Conservation (phyloP, 1,140 invertebrate genomes). For the Drosophila sproati region DNA sequence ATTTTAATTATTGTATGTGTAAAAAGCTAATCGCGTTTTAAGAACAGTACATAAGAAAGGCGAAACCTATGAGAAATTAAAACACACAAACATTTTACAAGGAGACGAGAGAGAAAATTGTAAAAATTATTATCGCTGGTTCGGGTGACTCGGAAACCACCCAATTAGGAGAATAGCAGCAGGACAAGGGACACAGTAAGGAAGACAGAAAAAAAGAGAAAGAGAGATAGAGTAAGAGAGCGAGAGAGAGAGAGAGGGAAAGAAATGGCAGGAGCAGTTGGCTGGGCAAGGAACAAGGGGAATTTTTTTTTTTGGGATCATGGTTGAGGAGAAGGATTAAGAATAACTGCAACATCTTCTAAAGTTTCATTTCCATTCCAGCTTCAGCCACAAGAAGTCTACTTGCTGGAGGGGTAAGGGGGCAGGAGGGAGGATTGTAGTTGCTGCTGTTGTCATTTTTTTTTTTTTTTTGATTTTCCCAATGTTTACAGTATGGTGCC, state of each 20-base stretch:
- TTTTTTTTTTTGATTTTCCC: background rate
- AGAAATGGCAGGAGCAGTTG: slow-evolving; percentile 9
- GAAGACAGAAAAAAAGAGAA: slow-evolving; percentile 23
- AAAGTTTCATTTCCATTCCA: slow-evolving; percentile 2
- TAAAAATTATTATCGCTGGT: slow-evolving; percentile 57
- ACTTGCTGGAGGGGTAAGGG: background rate
- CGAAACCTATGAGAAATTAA: slow-evolving; percentile 16
- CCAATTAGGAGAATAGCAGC: slow-evolving; percentile 43
- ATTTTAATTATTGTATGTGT: slow-evolving; percentile 72
- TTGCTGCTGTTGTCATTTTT: slow-evolving; percentile 30
- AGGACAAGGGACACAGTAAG: background rate
- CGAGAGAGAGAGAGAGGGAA: slow-evolving; percentile 1
- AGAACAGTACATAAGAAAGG: slow-evolving; percentile 32
- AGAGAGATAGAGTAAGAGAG: background rate
- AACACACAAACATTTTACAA: slow-evolving; percentile 39
- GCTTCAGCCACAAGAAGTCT: background rate
- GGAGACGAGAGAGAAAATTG: slow-evolving; percentile 25
- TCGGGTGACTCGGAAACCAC: slow-evolving; percentile 23
- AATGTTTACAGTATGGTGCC: slow-evolving; percentile 85
- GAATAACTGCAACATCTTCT: slow-evolving; percentile 19
- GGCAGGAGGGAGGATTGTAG: background rate
- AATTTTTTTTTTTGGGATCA: too few species aligned
- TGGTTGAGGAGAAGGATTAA: slow-evolving; percentile 6
- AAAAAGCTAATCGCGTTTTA: slow-evolving; percentile 71
- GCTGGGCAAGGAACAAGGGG: slow-evolving; percentile 18